phyloP scores from a whole-genome alignment of 2,113 vertebrate species.

The Barnardius zonarius region DNA sequence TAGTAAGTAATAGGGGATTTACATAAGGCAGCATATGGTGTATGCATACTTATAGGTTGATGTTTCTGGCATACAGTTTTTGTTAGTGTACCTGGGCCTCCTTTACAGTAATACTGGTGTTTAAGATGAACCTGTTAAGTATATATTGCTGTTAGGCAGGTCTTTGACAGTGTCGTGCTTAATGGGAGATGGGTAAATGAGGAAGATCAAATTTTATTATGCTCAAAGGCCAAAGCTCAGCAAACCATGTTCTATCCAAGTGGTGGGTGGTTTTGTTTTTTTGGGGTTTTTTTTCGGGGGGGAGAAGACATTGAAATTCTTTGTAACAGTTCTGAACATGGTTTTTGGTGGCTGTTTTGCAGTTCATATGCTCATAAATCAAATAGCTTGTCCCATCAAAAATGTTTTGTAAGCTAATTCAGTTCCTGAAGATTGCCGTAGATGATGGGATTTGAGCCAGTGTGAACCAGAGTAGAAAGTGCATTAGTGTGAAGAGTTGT shows the following conservation, averaged over 20 bases:
- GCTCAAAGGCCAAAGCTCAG: not conserved
- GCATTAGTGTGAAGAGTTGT: not conserved
- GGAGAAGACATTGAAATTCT: not conserved
- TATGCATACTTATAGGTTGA: not conserved
- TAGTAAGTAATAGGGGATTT: not conserved
- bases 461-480: not conserved
- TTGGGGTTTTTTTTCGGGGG: not conserved
- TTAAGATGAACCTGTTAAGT: not conserved
- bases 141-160: not conserved
- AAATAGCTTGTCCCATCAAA: not conserved
- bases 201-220: not conserved
- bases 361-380: not conserved
- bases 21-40: not conserved
- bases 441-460: not conserved
- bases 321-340: fast-evolving
- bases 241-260: not conserved
- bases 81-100: not conserved
- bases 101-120: not conserved
- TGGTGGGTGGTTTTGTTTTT: not conserved
- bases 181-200: not conserved
- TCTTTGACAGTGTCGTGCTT: not conserved
- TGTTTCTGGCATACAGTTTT: not conserved
- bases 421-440: not conserved
- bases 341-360: not conserved
- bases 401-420: not conserved